A percentile compares a stretch with the other conserved stretches of the same genome.
These are phyloP conservation scores for Oryzias woworae DNA, from an alignment of 2,113 vertebrate genomes.

Conservation along the genomic window DNA sequence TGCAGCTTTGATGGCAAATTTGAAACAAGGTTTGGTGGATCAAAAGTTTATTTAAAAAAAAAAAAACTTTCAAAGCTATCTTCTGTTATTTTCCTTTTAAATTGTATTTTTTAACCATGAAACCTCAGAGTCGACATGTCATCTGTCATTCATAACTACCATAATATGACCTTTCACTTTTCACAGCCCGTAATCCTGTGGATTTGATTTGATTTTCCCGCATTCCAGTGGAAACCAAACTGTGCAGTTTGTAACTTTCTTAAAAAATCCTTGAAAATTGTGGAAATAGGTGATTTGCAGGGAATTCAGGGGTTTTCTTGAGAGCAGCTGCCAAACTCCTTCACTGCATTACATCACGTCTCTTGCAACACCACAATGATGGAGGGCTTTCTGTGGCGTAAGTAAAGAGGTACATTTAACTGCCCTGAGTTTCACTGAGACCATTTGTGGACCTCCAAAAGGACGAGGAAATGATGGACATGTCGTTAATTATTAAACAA, in stretches of 20 bases:
- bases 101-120: too few species aligned
- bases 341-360: background rate
- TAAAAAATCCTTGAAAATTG: too few species aligned
- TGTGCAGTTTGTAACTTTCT: too few species aligned
- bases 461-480: conserved; percentile 73
- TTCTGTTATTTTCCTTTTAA: background rate
- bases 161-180: background rate
- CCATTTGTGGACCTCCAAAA: conserved; percentile 75
- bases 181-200: background rate
- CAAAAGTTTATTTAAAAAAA: background rate
- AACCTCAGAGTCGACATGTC: too few species aligned
- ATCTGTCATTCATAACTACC: too few species aligned
- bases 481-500: conserved; percentile 82
- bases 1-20: conserved; percentile 25
- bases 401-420: conserved; percentile 60
- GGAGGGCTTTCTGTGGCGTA: conserved; percentile 35
- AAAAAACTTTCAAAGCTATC: background rate
- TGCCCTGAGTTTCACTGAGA: conserved; percentile 63
- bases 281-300: too few species aligned
- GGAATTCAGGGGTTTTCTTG: too few species aligned
- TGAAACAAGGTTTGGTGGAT: background rate
- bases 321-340: too few species aligned
- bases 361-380: conserved; percentile 16
- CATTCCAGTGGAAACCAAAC: too few species aligned
- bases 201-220: background rate